These are phyloP conservation scores for Notocelia uddmanniana DNA, from an alignment of 2,888 invertebrate species.

Conservation along the genomic window DNA sequence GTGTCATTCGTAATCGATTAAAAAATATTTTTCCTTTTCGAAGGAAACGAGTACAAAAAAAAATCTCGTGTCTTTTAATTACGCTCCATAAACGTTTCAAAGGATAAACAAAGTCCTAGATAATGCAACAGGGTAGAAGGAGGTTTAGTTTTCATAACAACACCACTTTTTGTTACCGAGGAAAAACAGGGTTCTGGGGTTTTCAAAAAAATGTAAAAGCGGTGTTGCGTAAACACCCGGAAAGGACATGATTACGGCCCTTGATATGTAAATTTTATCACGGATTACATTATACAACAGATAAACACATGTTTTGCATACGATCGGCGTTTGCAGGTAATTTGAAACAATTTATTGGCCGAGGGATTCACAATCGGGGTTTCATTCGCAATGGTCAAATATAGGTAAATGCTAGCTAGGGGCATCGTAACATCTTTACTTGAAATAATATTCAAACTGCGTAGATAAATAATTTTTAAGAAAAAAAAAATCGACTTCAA, in stretches of 20 bases:
- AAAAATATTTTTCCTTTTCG: conserved; percentile 55
- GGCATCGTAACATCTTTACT: not conserved
- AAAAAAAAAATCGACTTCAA: too few relatives aligned
- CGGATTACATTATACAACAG: conserved; percentile 41
- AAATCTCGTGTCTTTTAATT: conserved; percentile 61
- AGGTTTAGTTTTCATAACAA: not conserved
- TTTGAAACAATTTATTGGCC: conserved; percentile 18
- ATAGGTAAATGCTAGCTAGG: not conserved
- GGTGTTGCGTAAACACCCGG: conserved; percentile 33
- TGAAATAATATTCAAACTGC: conserved; percentile 16
- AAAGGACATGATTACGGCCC: conserved; percentile 36
- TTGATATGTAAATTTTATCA: conserved; percentile 43
- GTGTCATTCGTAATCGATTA: too few relatives aligned
- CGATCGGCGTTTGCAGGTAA: conserved; percentile 29
- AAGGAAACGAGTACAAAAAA: conserved; percentile 58
- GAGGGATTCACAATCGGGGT: not conserved
- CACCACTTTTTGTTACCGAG: not conserved
- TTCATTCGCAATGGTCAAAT: not conserved
- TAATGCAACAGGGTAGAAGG: conserved; percentile 7
- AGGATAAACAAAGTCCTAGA: conserved; percentile 54
- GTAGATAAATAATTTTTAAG: too few relatives aligned
- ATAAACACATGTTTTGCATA: conserved; percentile 44
- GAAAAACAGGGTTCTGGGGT: conserved; percentile 30
- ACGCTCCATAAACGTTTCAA: conserved; percentile 53
- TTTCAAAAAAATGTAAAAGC: conserved; percentile 49